phyloP scores from a whole-genome alignment of 2,888 invertebrate species.

The Acleris cristana region DNA sequence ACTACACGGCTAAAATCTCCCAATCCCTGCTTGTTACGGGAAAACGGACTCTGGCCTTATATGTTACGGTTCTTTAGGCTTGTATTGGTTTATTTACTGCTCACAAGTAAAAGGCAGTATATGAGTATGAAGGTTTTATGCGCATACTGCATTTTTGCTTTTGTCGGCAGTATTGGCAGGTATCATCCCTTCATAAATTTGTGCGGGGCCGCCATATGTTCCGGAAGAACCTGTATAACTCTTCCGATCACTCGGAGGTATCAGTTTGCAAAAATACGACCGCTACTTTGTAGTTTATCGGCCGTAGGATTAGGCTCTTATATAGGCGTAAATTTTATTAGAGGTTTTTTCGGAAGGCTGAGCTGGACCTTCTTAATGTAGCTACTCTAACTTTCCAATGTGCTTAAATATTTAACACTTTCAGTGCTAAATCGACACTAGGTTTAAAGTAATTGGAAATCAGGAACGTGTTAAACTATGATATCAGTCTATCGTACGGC shows the following conservation, averaged over 20 bases:
- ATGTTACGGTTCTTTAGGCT: conserved; percentile 17
- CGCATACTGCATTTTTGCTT: too few species aligned
- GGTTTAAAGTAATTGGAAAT: too few species aligned
- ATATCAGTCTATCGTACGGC: too few species aligned
- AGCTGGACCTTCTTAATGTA: too few species aligned
- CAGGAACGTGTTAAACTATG: too few species aligned
- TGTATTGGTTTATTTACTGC: conserved; percentile 9
- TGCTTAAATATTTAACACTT: too few species aligned
- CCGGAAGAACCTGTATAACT: conserved; percentile 63
- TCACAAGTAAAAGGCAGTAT: too few species aligned
- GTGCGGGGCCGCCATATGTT: conserved; percentile 60
- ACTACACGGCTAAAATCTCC: conserved; percentile 39
- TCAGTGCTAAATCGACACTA: too few species aligned
- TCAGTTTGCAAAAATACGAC: conserved; percentile 47
- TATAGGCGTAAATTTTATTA: conserved; percentile 15
- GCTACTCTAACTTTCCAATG: too few species aligned
- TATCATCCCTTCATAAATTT: conserved; percentile 58
- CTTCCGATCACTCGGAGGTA: conserved; percentile 50
- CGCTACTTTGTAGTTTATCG: conserved; percentile 12
- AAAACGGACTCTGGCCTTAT: conserved; percentile 28
- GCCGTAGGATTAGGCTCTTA: conserved; percentile 9
- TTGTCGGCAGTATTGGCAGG: conserved; percentile 25
- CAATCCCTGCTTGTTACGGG: background rate
- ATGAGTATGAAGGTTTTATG: too few species aligned
- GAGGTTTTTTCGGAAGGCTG: background rate